Evolutionary conservation across 1,140 invertebrate species (phyloP).

Genomic region (Araneus ventricosus): DNA sequence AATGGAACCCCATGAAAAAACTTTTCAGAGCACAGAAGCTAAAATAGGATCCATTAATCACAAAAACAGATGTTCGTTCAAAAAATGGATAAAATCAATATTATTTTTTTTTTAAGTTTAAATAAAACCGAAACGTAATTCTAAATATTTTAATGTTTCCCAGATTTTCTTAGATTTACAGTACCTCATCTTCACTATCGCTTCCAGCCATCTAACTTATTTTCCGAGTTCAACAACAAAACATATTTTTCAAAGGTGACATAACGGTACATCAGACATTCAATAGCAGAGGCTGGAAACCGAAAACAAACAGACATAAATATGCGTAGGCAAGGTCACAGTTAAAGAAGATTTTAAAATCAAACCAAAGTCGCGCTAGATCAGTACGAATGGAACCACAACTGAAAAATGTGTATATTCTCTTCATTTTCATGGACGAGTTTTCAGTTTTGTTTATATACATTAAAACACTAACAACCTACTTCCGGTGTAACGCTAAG

Average conservation of each 20-base stretch:
- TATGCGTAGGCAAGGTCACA: neutral
- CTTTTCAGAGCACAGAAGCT: neutral
- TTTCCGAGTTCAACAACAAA: neutral
- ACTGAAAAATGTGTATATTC: no score
- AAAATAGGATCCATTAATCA: neutral
- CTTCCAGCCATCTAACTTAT: slow-evolving; percentile 28
- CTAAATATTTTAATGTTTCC: no score
- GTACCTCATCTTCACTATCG: slow-evolving; percentile 69
- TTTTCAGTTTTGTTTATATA: no score
- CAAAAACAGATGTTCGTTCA: neutral
- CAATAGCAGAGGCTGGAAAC: neutral
- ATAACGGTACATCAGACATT: neutral
- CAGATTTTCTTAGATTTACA: neutral
- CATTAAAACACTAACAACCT: no score
- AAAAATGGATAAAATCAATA: neutral
- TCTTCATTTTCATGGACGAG: no score
- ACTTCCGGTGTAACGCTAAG: no score
- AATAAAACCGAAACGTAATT: neutral
- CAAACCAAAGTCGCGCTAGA: no score
- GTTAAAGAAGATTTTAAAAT: neutral
- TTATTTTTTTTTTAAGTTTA: neutral
- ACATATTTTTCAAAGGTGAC: slow-evolving; percentile 13
- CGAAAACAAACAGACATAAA: slow-evolving; percentile 32
- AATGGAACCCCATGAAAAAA: no score
- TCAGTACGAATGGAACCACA: no score